phyloP scores from a whole-genome alignment of 2,113 vertebrate species.

The Perccottus glenii region DNA sequence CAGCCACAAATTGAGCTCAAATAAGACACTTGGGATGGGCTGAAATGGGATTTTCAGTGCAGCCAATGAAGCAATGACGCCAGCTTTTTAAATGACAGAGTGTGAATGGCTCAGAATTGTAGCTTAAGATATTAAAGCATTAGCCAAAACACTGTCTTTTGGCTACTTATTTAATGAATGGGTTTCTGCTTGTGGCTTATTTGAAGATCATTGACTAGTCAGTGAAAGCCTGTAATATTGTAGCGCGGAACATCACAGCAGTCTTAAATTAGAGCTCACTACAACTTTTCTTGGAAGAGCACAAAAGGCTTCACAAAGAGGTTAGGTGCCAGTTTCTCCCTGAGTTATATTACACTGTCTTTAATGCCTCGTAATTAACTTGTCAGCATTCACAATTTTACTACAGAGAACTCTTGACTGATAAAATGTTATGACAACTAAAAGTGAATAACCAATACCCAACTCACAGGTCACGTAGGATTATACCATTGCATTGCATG shows the following conservation, averaged over 20 bases:
- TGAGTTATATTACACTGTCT: slow-evolving; percentile 52
- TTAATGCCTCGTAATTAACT: slow-evolving; percentile 52
- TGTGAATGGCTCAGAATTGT: slow-evolving; percentile 30
- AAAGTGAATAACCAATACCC: too few relatives aligned
- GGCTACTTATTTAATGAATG: slow-evolving; percentile 67
- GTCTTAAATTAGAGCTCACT: slow-evolving; percentile 70
- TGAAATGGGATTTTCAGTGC: slow-evolving; percentile 31
- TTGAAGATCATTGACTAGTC: slow-evolving; percentile 71
- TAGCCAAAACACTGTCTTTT: slow-evolving; percentile 62
- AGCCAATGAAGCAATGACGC: slow-evolving; percentile 49
- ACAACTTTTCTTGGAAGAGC: slow-evolving; percentile 53
- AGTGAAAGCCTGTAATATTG: slow-evolving; percentile 57
- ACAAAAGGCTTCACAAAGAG: slow-evolving; percentile 20
- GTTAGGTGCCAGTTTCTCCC: slow-evolving; percentile 31
- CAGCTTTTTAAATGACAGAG: slow-evolving; percentile 64
- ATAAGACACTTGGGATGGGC: slow-evolving; percentile 31
- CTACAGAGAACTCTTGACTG: too few relatives aligned
- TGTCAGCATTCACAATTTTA: slow-evolving; percentile 3
- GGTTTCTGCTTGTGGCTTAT: slow-evolving; percentile 66
- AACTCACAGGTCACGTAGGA: too few relatives aligned
- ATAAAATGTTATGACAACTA: too few relatives aligned
- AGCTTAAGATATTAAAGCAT: slow-evolving; percentile 62
- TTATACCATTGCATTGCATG: too few relatives aligned
- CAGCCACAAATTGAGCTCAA: slow-evolving; percentile 43
- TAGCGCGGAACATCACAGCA: slow-evolving; percentile 58